phyloP scores from a whole-genome alignment of 2,888 invertebrate genomes.

The Limnephilus marmoratus region DNA sequence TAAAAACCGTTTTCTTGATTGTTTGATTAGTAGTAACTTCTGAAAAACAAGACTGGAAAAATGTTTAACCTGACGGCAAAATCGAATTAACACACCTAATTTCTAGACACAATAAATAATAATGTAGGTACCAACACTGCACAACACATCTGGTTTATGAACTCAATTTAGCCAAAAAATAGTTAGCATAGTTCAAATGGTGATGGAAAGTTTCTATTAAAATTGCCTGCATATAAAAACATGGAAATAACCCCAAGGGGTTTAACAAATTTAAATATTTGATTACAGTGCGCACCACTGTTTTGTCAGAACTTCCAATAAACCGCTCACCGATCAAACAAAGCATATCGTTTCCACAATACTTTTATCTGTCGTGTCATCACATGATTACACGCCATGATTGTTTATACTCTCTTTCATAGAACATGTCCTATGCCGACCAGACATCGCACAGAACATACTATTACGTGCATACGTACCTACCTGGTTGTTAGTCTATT shows the following conservation, averaged over 20 bases:
- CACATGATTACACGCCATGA: conserved; percentile 62
- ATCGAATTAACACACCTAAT: not conserved
- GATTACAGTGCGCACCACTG: conserved; percentile 3
- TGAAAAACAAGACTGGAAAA: not conserved
- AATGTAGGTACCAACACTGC: no score
- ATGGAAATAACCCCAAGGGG: not conserved
- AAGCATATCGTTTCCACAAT: conserved; percentile 64
- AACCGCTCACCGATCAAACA: conserved; percentile 60
- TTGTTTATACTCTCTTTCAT: conserved; percentile 58
- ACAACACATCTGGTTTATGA: not conserved
- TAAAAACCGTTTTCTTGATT: no score
- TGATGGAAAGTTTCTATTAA: not conserved
- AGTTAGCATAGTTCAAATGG: not conserved
- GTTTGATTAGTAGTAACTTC: no score
- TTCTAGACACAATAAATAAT: not conserved
- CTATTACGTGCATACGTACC: not conserved
- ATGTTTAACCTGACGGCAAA: not conserved
- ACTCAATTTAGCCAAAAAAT: not conserved
- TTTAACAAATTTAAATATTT: not conserved
- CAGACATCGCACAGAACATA: not conserved
- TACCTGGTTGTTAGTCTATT: not conserved
- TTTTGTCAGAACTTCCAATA: not conserved
- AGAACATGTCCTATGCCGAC: conserved; percentile 4
- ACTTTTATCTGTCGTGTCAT: conserved; percentile 63
- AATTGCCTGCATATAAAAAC: not conserved